phyloP scores from a whole-genome alignment of 2,797 vertebrate genomes.

The Anabas testudineus region DNA sequence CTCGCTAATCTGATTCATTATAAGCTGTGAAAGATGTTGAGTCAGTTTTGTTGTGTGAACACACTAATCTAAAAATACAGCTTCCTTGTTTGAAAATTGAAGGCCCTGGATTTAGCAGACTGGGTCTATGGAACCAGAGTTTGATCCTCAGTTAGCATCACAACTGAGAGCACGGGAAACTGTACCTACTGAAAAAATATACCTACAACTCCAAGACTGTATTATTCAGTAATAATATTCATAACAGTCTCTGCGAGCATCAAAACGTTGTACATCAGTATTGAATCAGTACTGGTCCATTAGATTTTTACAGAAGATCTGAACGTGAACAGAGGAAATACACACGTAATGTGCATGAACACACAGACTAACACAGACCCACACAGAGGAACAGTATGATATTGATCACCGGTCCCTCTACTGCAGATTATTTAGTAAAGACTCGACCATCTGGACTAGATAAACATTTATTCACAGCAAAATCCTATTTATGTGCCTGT shows the following conservation, averaged over 20 bases:
- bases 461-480: slow-evolving; percentile 9
- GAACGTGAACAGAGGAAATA: not conserved
- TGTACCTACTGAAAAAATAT: too few relatives aligned
- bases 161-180: too few relatives aligned
- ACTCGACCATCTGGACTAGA: slow-evolving; percentile 14
- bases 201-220: too few relatives aligned
- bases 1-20: not conserved
- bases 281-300: too few relatives aligned
- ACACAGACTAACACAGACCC: not conserved
- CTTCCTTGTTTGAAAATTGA: too few relatives aligned
- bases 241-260: too few relatives aligned
- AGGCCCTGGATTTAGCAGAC: too few relatives aligned
- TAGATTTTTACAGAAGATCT: too few relatives aligned
- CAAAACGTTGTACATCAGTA: too few relatives aligned
- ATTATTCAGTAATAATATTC: too few relatives aligned
- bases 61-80: slow-evolving; percentile 41
- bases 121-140: too few relatives aligned
- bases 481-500: not conserved
- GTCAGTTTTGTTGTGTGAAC: slow-evolving; percentile 18
- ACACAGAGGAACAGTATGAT: slow-evolving; percentile 7
- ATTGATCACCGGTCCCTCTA: slow-evolving; percentile 21
- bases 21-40: slow-evolving; percentile 12
- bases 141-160: too few relatives aligned
- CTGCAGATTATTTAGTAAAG: slow-evolving; percentile 16
- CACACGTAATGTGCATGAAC: not conserved